Percentiles rank a stretch among this genome's conserved stretches.
phyloP scores from a whole-genome alignment of 1,140 invertebrate species.

The Listronotus oregonensis region DNA sequence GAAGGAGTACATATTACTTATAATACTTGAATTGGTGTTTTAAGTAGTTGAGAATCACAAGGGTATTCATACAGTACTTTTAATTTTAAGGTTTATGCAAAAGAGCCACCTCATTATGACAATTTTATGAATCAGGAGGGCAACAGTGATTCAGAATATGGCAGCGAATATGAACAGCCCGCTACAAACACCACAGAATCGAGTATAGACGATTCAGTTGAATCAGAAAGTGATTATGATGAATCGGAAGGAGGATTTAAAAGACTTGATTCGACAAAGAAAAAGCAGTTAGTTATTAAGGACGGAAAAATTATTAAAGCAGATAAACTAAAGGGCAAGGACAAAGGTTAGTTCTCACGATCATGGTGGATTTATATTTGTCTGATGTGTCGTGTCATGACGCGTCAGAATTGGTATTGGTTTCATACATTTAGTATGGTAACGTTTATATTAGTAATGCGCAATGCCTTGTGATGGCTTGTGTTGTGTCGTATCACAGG shows the following conservation, averaged over 20 bases:
- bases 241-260: conserved; percentile 59
- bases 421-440: too few relatives aligned
- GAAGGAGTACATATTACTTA: too few relatives aligned
- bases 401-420: too few relatives aligned
- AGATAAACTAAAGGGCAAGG: conserved; percentile 42
- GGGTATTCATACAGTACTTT: too few relatives aligned
- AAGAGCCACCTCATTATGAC: conserved; percentile 54
- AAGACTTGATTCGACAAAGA: conserved; percentile 65
- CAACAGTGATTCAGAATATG: conserved; percentile 52
- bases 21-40: too few relatives aligned
- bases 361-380: too few relatives aligned
- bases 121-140: conserved; percentile 58
- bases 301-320: conserved; percentile 72
- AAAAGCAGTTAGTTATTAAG: conserved; percentile 75
- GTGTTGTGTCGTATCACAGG: too few relatives aligned
- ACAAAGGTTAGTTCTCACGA: conserved; percentile 30
- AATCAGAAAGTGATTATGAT: conserved; percentile 59
- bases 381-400: too few relatives aligned
- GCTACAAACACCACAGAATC: conserved; percentile 46
- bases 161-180: conserved; percentile 54
- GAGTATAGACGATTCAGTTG: conserved; percentile 54
- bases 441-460: too few relatives aligned
- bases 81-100: conserved; percentile 34
- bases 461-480: too few relatives aligned
- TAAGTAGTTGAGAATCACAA: too few relatives aligned